Evolutionary conservation across 23 tunicate species (phyloP), one percentile per base, ranked within the genome.

Genomic region (Clavelina lepadiformis): DNA sequence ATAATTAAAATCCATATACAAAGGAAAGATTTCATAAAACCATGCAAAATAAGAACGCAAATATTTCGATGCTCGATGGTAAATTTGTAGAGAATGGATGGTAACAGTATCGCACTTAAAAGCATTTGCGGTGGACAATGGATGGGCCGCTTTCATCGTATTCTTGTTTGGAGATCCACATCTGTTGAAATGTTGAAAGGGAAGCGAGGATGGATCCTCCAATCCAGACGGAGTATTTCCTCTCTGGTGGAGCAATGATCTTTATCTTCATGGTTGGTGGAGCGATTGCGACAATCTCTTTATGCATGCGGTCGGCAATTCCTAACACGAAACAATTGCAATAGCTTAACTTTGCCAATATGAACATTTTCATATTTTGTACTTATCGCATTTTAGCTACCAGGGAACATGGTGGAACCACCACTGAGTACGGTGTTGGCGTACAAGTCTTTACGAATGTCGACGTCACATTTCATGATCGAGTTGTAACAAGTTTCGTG

Each of bases 361-460:
- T 41, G 11, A 8, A 41, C 13, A 8, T 41, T 11, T 41, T 41
- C 49, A 15, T 8, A 8, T 15, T 41, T 41, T 41, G 15, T 15
- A 41, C 49, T 15, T 8, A 41, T 15, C 49, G 11, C 49, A 41
- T 41, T 41, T 41, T 8, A 26, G 4, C 28, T 74, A 63, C 92
- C 92, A 28, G 92, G 92, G 83, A 57, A 83, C 92, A 83, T 83
- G n/a, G 92, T 83, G 92, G 85, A 58, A 37, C 92, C 92, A 24
- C 92, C 92, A 26, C 65, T 38, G 38, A 83, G 72, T 49, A 83
- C 92, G 11, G 92, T 83, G 86, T 83, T 83, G 63, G 92, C 86
- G 72, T 77, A 83, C 50, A 82, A 68, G 73, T 82, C 91, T 58
- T 82, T 82, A 54, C 91, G 75, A 82, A 82, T 82, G 35, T 82